phyloP scores from a whole-genome alignment of 2,888 invertebrate species.

The Phlogophora meticulosa region DNA sequence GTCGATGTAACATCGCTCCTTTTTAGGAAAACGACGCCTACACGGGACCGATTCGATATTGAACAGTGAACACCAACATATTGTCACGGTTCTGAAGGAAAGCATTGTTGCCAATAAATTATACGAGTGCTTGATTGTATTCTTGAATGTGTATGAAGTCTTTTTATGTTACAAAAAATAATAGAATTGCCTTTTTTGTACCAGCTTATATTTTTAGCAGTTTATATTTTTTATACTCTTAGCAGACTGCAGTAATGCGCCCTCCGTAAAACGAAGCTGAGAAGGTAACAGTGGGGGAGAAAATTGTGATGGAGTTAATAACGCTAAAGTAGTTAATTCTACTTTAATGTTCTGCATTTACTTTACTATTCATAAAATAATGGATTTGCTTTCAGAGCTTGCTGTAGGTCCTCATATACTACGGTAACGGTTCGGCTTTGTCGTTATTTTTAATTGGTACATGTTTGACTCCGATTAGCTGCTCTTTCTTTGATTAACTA shows the following conservation, averaged over 20 bases:
- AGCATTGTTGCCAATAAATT: slow-evolving; percentile 67
- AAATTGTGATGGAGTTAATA: slow-evolving; percentile 52
- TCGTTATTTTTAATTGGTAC: slow-evolving; percentile 19
- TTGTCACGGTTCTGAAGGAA: slow-evolving; percentile 65
- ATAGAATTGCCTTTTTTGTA: slow-evolving; percentile 38
- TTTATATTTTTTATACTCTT: no score
- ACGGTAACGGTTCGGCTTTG: slow-evolving; percentile 2
- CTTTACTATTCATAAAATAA: slow-evolving; percentile 46
- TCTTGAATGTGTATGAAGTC: slow-evolving; percentile 60
- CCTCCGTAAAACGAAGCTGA: slow-evolving; percentile 23
- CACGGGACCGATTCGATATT: slow-evolving; percentile 72
- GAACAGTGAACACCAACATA: slow-evolving; percentile 67
- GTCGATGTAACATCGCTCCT: slow-evolving; percentile 75
- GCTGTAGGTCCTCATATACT: slow-evolving; percentile 6
- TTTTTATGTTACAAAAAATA: slow-evolving; percentile 28
- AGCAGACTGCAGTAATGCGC: slow-evolving; percentile 20
- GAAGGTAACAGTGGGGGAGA: slow-evolving; percentile 26
- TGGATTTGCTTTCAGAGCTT: slow-evolving; percentile 24
- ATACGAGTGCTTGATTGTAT: slow-evolving; percentile 63
- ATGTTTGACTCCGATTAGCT: not conserved
- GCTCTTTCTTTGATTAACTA: no score
- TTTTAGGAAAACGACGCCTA: slow-evolving; percentile 76
- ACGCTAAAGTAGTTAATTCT: slow-evolving; percentile 38
- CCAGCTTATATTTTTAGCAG: slow-evolving; percentile 51
- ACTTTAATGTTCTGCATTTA: slow-evolving; percentile 40